Evolutionary conservation across 2,113 vertebrate genomes (phyloP).

Genomic region (Cathartes aura): DNA sequence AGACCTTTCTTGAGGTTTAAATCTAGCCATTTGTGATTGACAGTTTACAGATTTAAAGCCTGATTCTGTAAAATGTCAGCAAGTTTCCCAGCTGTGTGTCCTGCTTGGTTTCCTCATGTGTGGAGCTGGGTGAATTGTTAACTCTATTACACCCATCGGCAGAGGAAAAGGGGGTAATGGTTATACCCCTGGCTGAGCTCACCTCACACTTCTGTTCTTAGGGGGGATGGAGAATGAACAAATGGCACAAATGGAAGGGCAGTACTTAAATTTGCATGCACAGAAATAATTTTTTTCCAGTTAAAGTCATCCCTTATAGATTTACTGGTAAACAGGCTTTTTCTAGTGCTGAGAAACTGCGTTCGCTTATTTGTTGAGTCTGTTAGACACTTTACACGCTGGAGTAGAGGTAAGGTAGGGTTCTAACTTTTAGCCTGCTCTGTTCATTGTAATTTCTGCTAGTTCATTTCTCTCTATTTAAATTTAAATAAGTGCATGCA

Average conservation of each 20-base stretch:
- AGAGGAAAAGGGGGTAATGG: neutral
- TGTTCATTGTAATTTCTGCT: neutral
- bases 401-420: neutral
- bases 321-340: neutral
- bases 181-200: neutral
- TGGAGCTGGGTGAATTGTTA: neutral
- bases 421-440: neutral
- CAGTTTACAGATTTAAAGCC: neutral
- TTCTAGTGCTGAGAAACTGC: neutral
- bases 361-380: neutral
- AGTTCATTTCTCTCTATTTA: neutral
- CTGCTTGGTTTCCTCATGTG: neutral
- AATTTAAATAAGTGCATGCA: neutral
- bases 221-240: neutral
- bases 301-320: neutral
- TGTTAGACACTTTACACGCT: neutral
- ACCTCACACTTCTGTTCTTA: rapidly evolving
- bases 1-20: neutral
- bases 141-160: neutral
- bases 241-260: neutral
- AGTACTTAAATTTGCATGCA: neutral
- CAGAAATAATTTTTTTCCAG: neutral
- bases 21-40: neutral
- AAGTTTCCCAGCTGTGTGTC: neutral
- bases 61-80: neutral